A percentile compares a stretch with the other conserved stretches of the same genome.
These are phyloP conservation scores for Bombyx huttoni DNA, from an alignment of 2,888 invertebrate genomes.

Conservation along the genomic window DNA sequence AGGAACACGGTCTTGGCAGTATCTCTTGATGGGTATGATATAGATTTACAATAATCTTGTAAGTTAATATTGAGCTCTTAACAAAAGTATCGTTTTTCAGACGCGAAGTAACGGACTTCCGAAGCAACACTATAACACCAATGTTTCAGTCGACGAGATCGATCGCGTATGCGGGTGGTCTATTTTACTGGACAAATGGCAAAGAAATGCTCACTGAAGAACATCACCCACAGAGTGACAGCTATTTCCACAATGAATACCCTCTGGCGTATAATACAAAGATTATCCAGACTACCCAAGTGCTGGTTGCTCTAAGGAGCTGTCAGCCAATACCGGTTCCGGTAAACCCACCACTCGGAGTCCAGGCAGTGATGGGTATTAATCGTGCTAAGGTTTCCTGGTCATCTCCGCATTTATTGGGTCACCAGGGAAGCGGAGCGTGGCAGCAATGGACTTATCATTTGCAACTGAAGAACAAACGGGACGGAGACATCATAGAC, in stretches of 20 bases:
- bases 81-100: conserved; percentile 34
- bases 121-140: conserved; percentile 81
- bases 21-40: conserved; percentile 82
- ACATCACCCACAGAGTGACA: conserved; percentile 77
- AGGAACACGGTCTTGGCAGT: conserved; percentile 85
- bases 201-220: conserved; percentile 84
- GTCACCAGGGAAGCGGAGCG: conserved; percentile 79
- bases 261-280: conserved; percentile 64
- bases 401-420: conserved; percentile 83
- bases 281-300: conserved; percentile 44
- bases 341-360: conserved; percentile 81
- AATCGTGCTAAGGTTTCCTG: conserved; percentile 84
- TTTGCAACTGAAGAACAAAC: conserved; percentile 75
- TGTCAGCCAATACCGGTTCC: conserved; percentile 87
- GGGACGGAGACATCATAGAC: conserved; percentile 35
- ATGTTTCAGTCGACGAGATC: conserved; percentile 83
- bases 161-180: conserved; percentile 80
- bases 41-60: not conserved
- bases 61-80: not conserved
- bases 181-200: conserved; percentile 91
- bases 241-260: conserved; percentile 84
- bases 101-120: conserved; percentile 79
- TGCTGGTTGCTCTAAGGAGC: conserved; percentile 73
- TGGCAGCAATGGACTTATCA: conserved; percentile 85
- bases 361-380: conserved; percentile 87